Base-by-base conservation (phyloP, 2,797 vertebrate genomes). In the Oreochromis mossambicus region DNA sequence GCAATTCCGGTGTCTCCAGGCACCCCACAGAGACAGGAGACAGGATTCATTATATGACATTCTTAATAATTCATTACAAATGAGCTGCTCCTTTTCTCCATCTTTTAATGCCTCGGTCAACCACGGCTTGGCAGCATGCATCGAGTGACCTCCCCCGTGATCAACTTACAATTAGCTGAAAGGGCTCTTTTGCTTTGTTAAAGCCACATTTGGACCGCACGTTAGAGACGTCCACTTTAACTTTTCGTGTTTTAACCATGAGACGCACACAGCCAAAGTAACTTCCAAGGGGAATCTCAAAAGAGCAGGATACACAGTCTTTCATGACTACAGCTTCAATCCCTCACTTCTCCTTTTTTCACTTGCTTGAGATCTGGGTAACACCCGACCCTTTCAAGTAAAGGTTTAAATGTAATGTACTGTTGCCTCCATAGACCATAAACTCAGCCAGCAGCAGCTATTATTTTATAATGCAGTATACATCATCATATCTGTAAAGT, bases 61-160 rank as follows among this genome's bases (percentile, higher is more conserved):
- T 85, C 86, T 96, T 87, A 95, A 96, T 96, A 95, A 96, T 96
- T 95, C 90, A 96, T 90, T 82, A 83, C 77, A 87, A 87, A 93
- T 73, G 86, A 89, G 88, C 83, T 86, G 81, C 89, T 91, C 89
- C 85, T 90, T 92, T 89, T 89, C 85, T 92, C 81, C 85, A 86
- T 77, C 55, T 90, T 88, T 85, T 81, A 86, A 89, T 83, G 84
- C 90, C 83, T 83, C 19, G 58, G 88, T 83, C 91, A 92, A 80
- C 73, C 7, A 6, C 36, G 51, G 51, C 81, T 83, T 43, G 78
- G 58, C 83, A 82, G 85, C 76, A 76, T 68, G 68, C 76, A 77
- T 24, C 36, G 55, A 87, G 12, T 83, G 88, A 90, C 87, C 87
- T 89, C 58, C 81, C 75, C 81, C 38, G 14, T 84, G 84, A 92